Conservation (phyloP, 2,888 invertebrate genomes). For the Lymantria monacha region DNA sequence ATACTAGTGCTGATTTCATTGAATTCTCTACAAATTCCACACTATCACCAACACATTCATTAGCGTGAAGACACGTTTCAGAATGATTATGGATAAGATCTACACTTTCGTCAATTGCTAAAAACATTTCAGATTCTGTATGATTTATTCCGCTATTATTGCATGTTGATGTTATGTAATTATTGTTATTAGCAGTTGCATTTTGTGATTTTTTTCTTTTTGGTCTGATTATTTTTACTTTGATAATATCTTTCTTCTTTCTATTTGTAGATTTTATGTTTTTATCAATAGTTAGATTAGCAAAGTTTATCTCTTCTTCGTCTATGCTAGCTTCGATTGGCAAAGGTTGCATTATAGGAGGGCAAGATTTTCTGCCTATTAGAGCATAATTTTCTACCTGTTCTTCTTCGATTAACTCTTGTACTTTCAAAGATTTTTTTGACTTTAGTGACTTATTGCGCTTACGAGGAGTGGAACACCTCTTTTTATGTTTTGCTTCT, state of each 20-base stretch:
- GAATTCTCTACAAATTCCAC: slow-evolving; percentile 54
- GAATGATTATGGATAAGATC: slow-evolving; percentile 74
- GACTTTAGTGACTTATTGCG: slow-evolving; percentile 34
- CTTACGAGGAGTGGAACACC: slow-evolving; percentile 60
- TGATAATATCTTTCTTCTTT: slow-evolving; percentile 65
- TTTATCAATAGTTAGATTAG: slow-evolving; percentile 11
- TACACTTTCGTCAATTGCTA: slow-evolving; percentile 47
- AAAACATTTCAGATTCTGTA: slow-evolving; percentile 43
- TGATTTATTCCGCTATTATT: slow-evolving; percentile 60
- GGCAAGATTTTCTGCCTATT: slow-evolving; percentile 55
- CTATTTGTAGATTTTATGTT: slow-evolving; percentile 34
- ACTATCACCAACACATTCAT: slow-evolving; percentile 61
- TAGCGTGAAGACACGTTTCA: slow-evolving; percentile 63
- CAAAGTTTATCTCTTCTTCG: slow-evolving; percentile 22
- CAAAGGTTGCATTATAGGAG: slow-evolving; percentile 44
- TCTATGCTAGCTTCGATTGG: slow-evolving; percentile 23
- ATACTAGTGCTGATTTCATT: slow-evolving; percentile 46
- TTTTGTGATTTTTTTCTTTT: slow-evolving; percentile 32
- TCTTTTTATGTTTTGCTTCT: slow-evolving; percentile 39
- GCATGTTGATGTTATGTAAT: slow-evolving; percentile 35
- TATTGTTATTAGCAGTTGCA: slow-evolving; percentile 16
- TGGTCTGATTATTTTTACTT: slow-evolving; percentile 68
- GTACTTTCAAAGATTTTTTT: slow-evolving; percentile 34
- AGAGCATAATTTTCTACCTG: slow-evolving; percentile 50
- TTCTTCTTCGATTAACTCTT: slow-evolving; percentile 56